Percentiles rank a stretch among this genome's conserved stretches.
Conservation (phyloP, 2,888 invertebrate species). For the Hybos culiciformis region DNA sequence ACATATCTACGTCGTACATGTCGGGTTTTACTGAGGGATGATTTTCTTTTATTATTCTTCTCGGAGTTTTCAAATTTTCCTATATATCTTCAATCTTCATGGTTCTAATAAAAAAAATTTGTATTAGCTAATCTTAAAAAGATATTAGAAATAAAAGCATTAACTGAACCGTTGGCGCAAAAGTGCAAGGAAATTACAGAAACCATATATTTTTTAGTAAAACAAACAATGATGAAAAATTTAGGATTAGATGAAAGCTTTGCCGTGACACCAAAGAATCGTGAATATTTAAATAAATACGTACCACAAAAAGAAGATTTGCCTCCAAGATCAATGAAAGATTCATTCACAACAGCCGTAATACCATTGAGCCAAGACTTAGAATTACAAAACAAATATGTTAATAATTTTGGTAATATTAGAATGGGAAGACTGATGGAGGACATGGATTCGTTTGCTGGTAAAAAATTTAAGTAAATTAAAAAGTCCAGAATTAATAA, state of each 20-base stretch:
- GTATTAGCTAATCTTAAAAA: no score
- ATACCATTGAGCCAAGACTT: conserved; percentile 45
- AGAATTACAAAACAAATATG: conserved; percentile 44
- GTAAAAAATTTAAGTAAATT: conserved; percentile 27
- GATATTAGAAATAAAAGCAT: no score
- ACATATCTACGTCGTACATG: no score
- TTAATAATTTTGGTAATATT: conserved; percentile 41
- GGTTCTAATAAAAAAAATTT: no score
- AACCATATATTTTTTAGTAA: no score
- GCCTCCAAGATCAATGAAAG: conserved; percentile 43
- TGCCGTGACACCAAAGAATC: conserved; percentile 28
- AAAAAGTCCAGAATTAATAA: background rate
- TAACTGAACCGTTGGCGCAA: no score
- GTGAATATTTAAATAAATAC: conserved; percentile 37
- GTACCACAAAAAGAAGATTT: conserved; percentile 41
- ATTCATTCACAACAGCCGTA: conserved; percentile 45
- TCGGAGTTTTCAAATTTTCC: no score
- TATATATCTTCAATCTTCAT: no score
- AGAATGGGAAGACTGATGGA: conserved; percentile 52
- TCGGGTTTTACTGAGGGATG: no score
- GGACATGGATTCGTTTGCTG: conserved; percentile 59
- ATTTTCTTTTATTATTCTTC: no score
- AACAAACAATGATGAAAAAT: conserved; percentile 12
- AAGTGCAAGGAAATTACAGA: no score
- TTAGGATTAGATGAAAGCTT: conserved; percentile 20